Percentiles rank a stretch among this genome's conserved stretches.
Conservation (phyloP, 2,888 invertebrate species). For the Ichneumon xanthorius region DNA sequence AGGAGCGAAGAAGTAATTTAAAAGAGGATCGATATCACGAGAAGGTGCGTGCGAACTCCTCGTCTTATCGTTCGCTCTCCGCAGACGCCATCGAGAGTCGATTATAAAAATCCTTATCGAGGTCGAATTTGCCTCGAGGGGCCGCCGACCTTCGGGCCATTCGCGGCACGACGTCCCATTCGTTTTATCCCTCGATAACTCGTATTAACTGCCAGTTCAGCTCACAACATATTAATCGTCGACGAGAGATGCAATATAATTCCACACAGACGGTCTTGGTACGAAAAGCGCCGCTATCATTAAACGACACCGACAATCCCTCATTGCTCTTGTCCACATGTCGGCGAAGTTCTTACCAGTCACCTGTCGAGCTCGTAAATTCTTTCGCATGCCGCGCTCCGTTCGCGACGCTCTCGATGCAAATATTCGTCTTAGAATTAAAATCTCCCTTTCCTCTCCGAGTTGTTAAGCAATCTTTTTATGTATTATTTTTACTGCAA, state of each 20-base stretch:
- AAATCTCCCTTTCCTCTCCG: no score
- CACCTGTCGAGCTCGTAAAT: constrained; percentile 2
- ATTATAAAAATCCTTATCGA: constrained; percentile 35
- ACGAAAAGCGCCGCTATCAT: neutral
- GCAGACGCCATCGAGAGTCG: constrained; percentile 21
- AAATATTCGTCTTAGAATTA: no score
- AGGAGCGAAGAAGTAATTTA: neutral
- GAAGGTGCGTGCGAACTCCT: neutral
- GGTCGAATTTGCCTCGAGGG: neutral
- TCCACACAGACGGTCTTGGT: neutral
- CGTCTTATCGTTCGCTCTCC: constrained; percentile 15
- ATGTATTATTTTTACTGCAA: no score
- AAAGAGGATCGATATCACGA: constrained; percentile 1
- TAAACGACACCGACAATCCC: constrained; percentile 5
- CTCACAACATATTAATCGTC: neutral
- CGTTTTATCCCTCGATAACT: no score
- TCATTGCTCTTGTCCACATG: constrained; percentile 1
- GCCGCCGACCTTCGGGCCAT: neutral
- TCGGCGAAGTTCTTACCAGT: neutral
- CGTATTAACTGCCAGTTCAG: neutral
- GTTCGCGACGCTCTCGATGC: no score
- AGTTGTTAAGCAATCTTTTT: no score
- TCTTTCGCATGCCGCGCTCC: neutral
- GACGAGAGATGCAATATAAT: neutral
- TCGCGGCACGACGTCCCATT: neutral